A percentile compares a stretch with the other conserved stretches of the same genome.
phyloP scores from a whole-genome alignment of 2,888 invertebrate genomes.

The Sminthurides aquaticus region DNA sequence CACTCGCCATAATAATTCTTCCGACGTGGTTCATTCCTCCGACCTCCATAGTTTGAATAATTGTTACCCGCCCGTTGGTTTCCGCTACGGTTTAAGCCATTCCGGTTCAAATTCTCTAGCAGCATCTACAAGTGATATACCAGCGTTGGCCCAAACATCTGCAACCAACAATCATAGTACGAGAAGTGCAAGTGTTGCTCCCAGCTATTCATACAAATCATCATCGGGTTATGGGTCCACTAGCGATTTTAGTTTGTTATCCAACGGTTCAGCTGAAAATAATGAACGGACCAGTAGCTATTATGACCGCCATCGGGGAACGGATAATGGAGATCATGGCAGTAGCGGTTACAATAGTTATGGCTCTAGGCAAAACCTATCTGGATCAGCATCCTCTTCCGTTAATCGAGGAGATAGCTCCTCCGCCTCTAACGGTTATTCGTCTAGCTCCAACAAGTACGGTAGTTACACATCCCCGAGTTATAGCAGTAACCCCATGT shows the following conservation, averaged over 20 bases:
- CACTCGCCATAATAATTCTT: background rate
- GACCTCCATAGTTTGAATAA: constrained; percentile 3
- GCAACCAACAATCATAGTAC: background rate
- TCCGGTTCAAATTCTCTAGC: constrained; percentile 13
- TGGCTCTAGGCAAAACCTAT: background rate
- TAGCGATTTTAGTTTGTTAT: constrained; percentile 24
- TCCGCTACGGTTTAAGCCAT: background rate
- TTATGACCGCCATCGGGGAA: background rate
- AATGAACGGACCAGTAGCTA: background rate
- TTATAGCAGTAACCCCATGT: background rate
- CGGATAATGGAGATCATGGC: background rate
- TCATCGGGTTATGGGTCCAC: constrained; percentile 26
- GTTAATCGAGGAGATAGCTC: background rate
- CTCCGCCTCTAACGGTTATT: too few species aligned
- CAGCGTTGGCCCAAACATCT: background rate
- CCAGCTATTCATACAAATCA: constrained; percentile 4
- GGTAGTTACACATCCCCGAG: background rate
- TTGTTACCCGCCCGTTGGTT: constrained; percentile 12
- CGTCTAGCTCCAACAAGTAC: too few species aligned
- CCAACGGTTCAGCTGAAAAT: background rate
- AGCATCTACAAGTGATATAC: constrained; percentile 13
- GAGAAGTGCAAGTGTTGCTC: background rate
- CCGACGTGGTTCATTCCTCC: background rate
- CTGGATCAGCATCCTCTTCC: background rate
- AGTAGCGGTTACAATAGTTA: background rate